phyloP scores from a whole-genome alignment of 2,113 vertebrate genomes.

The Lepidiolamprologus cunningtoni region DNA sequence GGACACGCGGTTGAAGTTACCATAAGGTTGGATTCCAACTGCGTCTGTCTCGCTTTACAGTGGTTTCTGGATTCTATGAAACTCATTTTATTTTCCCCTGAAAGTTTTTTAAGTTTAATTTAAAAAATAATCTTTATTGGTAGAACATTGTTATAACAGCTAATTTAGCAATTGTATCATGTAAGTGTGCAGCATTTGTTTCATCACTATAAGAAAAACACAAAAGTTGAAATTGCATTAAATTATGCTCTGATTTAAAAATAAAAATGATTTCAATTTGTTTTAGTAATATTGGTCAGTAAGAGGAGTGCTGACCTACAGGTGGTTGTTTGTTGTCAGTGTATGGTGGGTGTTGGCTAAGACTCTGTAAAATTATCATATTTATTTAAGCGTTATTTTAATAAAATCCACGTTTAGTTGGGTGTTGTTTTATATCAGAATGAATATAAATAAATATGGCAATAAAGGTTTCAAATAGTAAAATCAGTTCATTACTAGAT shows the following conservation, averaged over 20 bases:
- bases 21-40: not conserved
- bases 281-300: not conserved
- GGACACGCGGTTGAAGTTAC: not conserved
- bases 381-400: not conserved
- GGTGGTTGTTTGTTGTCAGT: slow-evolving; percentile 10
- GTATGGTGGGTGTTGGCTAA: not conserved
- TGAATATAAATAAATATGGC: not conserved
- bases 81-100: not conserved
- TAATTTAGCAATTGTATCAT: not conserved
- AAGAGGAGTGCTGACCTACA: slow-evolving; percentile 3
- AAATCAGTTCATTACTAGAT: not conserved
- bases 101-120: not conserved
- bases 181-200: not conserved
- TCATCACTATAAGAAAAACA: not conserved
- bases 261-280: not conserved
- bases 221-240: not conserved
- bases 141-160: not conserved
- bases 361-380: not conserved
- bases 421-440: not conserved
- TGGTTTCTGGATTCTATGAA: not conserved
- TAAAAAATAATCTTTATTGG: not conserved
- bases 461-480: not conserved
- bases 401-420: not conserved
- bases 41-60: not conserved
- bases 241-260: not conserved